Percentiles rank a stretch among this genome's conserved stretches.
These are phyloP conservation scores for Xiphophorus hellerii DNA, from an alignment of 2,113 vertebrate species.

Conservation along the genomic window DNA sequence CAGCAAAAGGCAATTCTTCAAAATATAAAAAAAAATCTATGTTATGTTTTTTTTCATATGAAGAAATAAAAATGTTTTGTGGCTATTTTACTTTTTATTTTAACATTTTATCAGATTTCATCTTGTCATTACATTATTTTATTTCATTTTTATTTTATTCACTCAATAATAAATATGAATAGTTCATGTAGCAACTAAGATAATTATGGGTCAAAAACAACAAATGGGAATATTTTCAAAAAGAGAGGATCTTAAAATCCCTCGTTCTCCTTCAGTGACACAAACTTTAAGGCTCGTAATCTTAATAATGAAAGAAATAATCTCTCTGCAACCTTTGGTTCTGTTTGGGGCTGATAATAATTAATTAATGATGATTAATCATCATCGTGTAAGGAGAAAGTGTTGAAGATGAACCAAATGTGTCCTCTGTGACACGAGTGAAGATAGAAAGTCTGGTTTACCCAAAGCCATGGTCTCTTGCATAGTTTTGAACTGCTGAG, in stretches of 20 bases:
- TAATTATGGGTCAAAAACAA: too few species aligned
- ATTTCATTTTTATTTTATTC: too few species aligned
- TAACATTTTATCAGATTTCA: background rate
- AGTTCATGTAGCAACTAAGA: too few species aligned
- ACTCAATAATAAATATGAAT: too few species aligned
- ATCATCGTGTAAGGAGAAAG: background rate
- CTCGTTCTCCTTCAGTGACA: background rate
- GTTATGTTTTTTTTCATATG: background rate
- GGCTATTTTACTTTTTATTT: background rate
- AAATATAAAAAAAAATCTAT: background rate
- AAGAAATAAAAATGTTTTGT: too few species aligned
- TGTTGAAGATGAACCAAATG: background rate
- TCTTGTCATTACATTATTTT: background rate
- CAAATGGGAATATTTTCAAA: background rate
- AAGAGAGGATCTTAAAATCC: background rate
- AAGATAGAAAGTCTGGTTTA: conserved; percentile 39
- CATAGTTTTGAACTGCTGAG: conserved; percentile 44
- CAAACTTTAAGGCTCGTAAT: background rate
- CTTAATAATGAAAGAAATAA: too few species aligned
- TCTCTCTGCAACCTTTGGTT: too few species aligned
- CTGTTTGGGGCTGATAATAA: too few species aligned
- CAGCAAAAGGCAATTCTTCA: background rate
- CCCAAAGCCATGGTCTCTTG: conserved; percentile 14
- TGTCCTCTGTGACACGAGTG: background rate
- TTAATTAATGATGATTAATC: too few species aligned